phyloP scores from a whole-genome alignment of 2,113 vertebrate genomes.

The Anser brachyrhynchus region DNA sequence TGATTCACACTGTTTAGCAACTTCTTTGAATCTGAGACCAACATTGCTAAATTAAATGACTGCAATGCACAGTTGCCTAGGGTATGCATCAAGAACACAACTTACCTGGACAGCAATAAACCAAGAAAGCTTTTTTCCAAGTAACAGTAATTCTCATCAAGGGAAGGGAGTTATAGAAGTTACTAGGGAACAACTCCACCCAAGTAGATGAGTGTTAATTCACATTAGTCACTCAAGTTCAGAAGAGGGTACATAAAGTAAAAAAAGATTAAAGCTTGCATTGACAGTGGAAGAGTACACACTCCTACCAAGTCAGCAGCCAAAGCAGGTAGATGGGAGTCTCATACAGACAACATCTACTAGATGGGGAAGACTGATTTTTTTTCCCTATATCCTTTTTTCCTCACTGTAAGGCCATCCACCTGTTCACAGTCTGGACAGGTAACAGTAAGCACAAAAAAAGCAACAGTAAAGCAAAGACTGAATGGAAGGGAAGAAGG shows the following conservation, averaged over 20 bases:
- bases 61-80: not conserved
- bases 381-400: not conserved
- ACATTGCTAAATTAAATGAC: not conserved
- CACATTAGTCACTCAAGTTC: not conserved
- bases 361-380: not conserved
- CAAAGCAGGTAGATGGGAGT: not conserved
- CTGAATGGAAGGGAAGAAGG: not conserved
- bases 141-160: not conserved
- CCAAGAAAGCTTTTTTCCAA: not conserved
- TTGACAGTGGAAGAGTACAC: not conserved
- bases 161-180: not conserved
- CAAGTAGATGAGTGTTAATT: not conserved
- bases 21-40: not conserved
- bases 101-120: slow-evolving; percentile 1
- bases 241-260: not conserved
- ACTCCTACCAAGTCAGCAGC: not conserved
- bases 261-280: not conserved
- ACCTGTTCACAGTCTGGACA: not conserved
- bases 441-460: not conserved
- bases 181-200: not conserved
- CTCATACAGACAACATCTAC: not conserved
- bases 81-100: not conserved
- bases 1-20: not conserved
- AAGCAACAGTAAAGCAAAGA: not conserved
- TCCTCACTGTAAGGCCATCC: not conserved